Conservation (phyloP, 2,797 vertebrate species). For the Lerista edwardsae region DNA sequence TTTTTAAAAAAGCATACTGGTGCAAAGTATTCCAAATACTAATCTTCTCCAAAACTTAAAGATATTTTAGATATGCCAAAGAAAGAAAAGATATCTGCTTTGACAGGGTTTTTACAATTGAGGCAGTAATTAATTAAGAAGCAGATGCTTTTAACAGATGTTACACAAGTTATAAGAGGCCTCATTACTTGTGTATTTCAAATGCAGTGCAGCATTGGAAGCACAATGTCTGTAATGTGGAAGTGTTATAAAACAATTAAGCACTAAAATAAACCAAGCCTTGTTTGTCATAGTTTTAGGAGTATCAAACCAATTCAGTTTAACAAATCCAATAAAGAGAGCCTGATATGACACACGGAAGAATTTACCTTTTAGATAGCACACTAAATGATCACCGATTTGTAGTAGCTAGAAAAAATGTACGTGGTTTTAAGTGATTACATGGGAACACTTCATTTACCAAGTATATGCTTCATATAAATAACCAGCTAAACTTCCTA, state of each 20-base stretch:
- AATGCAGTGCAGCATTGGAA: background rate
- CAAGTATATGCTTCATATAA: background rate
- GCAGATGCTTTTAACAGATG: constrained; percentile 71
- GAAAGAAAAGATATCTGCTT: constrained; percentile 29
- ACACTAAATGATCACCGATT: background rate
- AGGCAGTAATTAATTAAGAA: constrained; percentile 62
- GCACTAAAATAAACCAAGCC: background rate
- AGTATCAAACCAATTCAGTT: background rate
- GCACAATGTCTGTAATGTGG: background rate
- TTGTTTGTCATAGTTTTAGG: background rate
- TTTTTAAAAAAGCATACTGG: constrained; percentile 17
- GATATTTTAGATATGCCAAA: constrained; percentile 41
- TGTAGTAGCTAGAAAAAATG: background rate
- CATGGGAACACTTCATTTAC: background rate
- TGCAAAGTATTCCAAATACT: background rate
- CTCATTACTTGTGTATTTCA: constrained; percentile 21
- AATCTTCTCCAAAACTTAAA: background rate
- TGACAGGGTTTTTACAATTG: constrained; percentile 4
- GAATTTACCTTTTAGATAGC: background rate
- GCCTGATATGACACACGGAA: background rate
- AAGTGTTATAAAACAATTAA: constrained; percentile 3
- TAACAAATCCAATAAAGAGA: background rate
- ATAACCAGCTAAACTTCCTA: background rate
- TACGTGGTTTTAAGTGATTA: background rate
- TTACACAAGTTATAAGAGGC: constrained; percentile 41